Base-by-base conservation (phyloP, 1,140 invertebrate genomes). In the Trichogramma pretiosum region DNA sequence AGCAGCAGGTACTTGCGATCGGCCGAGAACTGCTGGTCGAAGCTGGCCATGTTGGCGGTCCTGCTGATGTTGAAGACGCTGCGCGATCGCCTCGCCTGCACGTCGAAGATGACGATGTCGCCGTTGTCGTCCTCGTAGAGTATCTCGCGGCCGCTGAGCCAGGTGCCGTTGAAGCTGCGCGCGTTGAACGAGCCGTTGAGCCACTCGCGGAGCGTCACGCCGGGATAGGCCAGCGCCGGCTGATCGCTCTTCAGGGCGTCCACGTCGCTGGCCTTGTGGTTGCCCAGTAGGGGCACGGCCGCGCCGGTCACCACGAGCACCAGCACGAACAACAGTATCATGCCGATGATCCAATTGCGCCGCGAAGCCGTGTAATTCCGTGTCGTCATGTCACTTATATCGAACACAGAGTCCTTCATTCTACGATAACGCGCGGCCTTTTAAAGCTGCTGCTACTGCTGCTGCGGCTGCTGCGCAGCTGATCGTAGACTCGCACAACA, bases 1-100 rank as follows among this genome's bases (percentile, higher is more conserved):
- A 76, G 52, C 18, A 78, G 58, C 17, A 77, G 58, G 52, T 73
- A 79, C 48, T 74, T 72, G 46, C 65, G 61, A 48, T 78, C 75
- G 8, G 75, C 68, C 3, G 77, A 78, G 11, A 78, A 49, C 39
- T 72, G 64, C 52, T 74, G 72, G 43, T 73, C 60, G 50, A 74
- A 76, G 19, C 68, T 71, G 17, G 63, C 60, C 13, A 55, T 46
- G 14, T 65, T 69, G 52, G 70, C 68, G 8, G 50, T 21, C 46
- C 63, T 60, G 28, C 38, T 59, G n/a, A 50, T 56, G 7, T 61
- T 44, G 24, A 72, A 39, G 16, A 71, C 44, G 5, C 51, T 55
- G 32, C 47, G 58, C 3, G 59, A 56, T 11, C 49, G 19, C 4
- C 39, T 44, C 32, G 56, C 56, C 21, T 52, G 54, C 17, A 62